These are phyloP conservation scores for Parnassius apollo DNA, from an alignment of 2,888 invertebrate genomes.

Conservation along the genomic window DNA sequence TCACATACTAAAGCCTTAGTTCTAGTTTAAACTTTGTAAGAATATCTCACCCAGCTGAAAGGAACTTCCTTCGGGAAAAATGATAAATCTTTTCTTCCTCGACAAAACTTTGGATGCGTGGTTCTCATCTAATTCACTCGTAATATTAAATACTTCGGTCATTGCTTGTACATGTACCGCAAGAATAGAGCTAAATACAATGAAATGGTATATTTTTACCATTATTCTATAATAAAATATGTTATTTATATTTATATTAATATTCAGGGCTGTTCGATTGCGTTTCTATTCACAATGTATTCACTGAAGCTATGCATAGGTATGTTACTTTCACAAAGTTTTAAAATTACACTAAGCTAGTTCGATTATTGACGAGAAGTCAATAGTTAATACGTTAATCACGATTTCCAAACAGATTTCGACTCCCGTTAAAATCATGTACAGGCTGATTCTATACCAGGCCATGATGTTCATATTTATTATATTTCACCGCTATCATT, in stretches of 20 bases:
- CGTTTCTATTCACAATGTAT: not conserved
- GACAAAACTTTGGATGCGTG: slow-evolving; percentile 54
- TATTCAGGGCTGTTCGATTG: too few relatives aligned
- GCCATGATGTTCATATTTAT: too few relatives aligned
- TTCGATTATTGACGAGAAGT: slow-evolving; percentile 32
- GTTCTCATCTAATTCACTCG: slow-evolving; percentile 25
- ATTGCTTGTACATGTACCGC: slow-evolving; percentile 12
- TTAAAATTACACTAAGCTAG: slow-evolving; percentile 34
- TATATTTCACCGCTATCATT: too few relatives aligned
- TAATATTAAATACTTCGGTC: slow-evolving; percentile 11
- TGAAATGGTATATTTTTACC: not conserved
- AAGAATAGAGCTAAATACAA: slow-evolving; percentile 4
- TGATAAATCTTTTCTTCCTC: slow-evolving; percentile 78
- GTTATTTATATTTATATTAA: too few relatives aligned
- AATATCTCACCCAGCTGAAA: slow-evolving; percentile 77
- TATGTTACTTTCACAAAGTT: slow-evolving; percentile 26
- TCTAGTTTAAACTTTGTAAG: not conserved
- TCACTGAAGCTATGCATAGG: slow-evolving; percentile 10
- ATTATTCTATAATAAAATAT: too few relatives aligned
- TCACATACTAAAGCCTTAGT: too few relatives aligned
- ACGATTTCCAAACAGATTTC: slow-evolving; percentile 56
- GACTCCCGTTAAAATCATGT: slow-evolving; percentile 40
- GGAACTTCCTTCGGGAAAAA: slow-evolving; percentile 83
- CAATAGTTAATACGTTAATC: slow-evolving; percentile 43
- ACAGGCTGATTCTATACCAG: slow-evolving; percentile 40